Conservation (phyloP, 2,113 vertebrate genomes). For the Podarcis cretensis region DNA sequence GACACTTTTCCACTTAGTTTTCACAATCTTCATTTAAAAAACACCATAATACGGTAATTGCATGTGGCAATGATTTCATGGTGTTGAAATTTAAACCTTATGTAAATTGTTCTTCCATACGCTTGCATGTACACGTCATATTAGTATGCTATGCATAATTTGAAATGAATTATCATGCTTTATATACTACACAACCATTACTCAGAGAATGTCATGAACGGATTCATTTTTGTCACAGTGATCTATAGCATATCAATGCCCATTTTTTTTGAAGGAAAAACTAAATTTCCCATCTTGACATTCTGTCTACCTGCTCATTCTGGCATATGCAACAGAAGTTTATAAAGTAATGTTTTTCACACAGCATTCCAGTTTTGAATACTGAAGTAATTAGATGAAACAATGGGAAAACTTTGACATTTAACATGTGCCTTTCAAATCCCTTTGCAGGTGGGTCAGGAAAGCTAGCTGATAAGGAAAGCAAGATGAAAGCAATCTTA, state of each 20-base stretch:
- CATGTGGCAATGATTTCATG: neutral
- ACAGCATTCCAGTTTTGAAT: accelerated
- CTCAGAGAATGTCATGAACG: conserved; percentile 30
- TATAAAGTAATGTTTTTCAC: neutral
- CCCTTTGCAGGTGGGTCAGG: neutral
- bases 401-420: neutral
- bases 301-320: neutral
- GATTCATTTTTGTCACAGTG: conserved; percentile 17
- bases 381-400: neutral
- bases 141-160: neutral
- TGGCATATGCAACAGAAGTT: neutral
- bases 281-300: neutral
- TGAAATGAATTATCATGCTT: conserved; percentile 9
- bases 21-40: neutral
- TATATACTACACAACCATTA: conserved; percentile 38
- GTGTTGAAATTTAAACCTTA: conserved; percentile 31
- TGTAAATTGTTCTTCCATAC: conserved; percentile 46
- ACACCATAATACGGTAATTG: neutral
- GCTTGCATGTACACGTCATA: conserved; percentile 13
- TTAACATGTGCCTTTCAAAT: neutral
- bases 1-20: neutral
- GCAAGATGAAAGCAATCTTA: neutral
- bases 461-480: neutral
- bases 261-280: conserved; percentile 6
- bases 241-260: neutral